Evolutionary conservation across 2,888 invertebrate species (phyloP).

Genomic region (Epinotia brunnichana): DNA sequence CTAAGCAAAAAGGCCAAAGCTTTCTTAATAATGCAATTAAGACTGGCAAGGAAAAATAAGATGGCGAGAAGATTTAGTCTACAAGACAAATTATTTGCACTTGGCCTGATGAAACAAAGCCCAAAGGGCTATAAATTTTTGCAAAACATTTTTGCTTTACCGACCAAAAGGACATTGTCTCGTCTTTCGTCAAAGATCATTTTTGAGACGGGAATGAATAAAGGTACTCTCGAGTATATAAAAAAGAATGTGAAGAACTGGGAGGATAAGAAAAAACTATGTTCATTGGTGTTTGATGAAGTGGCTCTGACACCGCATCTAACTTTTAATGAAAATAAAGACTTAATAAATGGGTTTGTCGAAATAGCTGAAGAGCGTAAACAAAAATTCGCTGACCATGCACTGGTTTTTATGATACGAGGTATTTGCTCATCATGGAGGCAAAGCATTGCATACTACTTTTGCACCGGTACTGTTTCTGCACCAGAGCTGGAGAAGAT

Average conservation of each 20-base stretch:
- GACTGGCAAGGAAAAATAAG: not conserved
- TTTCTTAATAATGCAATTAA: not conserved
- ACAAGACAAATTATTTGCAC: slow-evolving; percentile 41
- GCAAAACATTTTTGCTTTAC: slow-evolving; percentile 47
- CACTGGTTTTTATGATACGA: slow-evolving; percentile 22
- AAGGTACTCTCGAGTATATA: not conserved
- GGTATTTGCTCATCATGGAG: slow-evolving; percentile 11
- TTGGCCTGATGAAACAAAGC: slow-evolving; percentile 42
- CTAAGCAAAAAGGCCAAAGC: not conserved
- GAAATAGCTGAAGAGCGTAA: not conserved
- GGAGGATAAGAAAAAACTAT: not conserved
- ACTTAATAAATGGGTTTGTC: slow-evolving; percentile 9
- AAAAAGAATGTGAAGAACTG: slow-evolving; percentile 10
- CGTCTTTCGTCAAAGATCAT: not conserved
- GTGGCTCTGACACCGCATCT: not conserved
- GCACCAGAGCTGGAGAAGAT: slow-evolving; percentile 6
- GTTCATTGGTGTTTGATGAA: slow-evolving; percentile 13
- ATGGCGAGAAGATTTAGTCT: slow-evolving; percentile 38
- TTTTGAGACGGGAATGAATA: not conserved
- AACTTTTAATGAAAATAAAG: slow-evolving; percentile 2
- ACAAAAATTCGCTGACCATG: slow-evolving; percentile 17
- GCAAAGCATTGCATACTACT: slow-evolving; percentile 11
- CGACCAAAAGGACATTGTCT: slow-evolving; percentile 43
- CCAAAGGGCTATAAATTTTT: slow-evolving; percentile 44
- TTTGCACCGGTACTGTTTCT: slow-evolving; percentile 9